Base-by-base conservation (phyloP, 1,140 invertebrate species). In the Lycorma delicatula region DNA sequence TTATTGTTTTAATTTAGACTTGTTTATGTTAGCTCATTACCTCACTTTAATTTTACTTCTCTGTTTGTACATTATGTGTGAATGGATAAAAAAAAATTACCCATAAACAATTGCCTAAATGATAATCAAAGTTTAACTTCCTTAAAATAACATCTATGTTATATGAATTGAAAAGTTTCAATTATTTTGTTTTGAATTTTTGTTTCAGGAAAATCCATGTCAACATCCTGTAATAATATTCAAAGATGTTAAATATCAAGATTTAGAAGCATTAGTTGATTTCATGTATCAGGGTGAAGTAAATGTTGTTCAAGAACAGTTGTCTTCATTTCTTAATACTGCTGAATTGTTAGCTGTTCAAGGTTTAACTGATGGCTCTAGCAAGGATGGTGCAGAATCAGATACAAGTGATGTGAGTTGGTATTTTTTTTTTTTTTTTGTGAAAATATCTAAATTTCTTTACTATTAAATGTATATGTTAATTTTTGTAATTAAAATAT, bases 151-250 rank as follows among this genome's bases (percentile, higher is more conserved):
- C n/a, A n/a, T n/a, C n/a, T n/a, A n/a, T n/a, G n/a, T n/a, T n/a
- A n/a, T n/a, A n/a, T 41, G 12, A 16, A 3, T 41, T 41, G 20
- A 44, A 44, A 44, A 3, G 6, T 44, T 2, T 44, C 31, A 34
- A 18, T 16, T 20, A 44, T 18, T 44, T 2, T 18, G 18, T 18
- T 7, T 3, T 44, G 41, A 7, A 7, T 5, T 55, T 16, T 62
- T 62, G 58, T 73, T 73, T 18, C 59, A 81, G 76, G 86, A 89
- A 72, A 89, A 88, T 72, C 87, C 87, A 26, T 89, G 87, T 67
- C 83, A 86, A 60, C 88, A 91, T 76, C 89, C 88, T 54, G 85
- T 92, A 36, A 86, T 92, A 58, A 88, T 91, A 72, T 86, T 92
- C 67, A 81, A 84, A 66, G 89, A 91, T 72, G 85, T 91, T 36